Evolutionary conservation across 2,113 vertebrate species (phyloP), one percentile per base, ranked within the genome.

Genomic region (Rana temporaria): DNA sequence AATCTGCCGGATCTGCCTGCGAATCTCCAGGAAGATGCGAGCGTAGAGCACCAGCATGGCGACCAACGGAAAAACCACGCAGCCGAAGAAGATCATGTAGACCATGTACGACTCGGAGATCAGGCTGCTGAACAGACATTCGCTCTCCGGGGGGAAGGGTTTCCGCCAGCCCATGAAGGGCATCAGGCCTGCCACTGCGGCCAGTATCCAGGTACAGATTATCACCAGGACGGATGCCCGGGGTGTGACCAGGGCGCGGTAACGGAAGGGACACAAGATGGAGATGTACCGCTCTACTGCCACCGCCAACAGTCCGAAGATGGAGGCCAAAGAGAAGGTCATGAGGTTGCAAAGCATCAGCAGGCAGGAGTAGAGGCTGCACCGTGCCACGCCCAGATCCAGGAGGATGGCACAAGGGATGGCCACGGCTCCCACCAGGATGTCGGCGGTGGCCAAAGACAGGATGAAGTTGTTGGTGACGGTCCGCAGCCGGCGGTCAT

Each of bases 381-480:
- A 65, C 0, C 8, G 60, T 0, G 84, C 84, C 11, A 88, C 20
- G 1, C 86, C 85, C 2, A 84, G 3, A 0, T 83, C 60, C 0
- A 82, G 52, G 6, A 86, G 24, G n/a, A 87, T 66, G 34, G 85
- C 85, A 2, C 85, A 89, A 0, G 88, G 88, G 63, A 89, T 84
- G 5, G 82, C 88, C 69, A 89, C 81, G 0, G 82, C 79, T 24
- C 88, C 87, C 0, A 87, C 84, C 15, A 85, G 26, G 12, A 86
- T 32, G 62, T 86, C 88, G 0, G 86, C 88, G 7, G 72, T 64
- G 0, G 86, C 87, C 53, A 87, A 53, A 0, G 86, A 88, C 24
- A 87, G 60, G 48, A 89, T 56, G 66, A 87, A 87, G 65, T 84
- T 81, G 65, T 87, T 88, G 48, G 86, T 86, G n/a, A 78, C 76